Base-by-base conservation (phyloP, 53 echinoderm and acorn worm species). In the Paracentrotus lividus region DNA sequence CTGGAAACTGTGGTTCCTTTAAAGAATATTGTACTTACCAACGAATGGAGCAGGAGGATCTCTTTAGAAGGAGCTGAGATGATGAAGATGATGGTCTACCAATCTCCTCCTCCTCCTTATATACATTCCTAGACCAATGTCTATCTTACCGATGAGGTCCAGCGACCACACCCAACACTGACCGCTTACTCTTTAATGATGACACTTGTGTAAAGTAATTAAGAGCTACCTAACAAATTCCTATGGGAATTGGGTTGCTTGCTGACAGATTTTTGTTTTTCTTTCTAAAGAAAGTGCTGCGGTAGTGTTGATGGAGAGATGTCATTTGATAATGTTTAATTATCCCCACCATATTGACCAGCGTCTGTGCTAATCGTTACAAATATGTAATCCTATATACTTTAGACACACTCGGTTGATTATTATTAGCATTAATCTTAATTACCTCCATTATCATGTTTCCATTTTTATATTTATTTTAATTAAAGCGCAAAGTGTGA, bases 351-450 rank as follows among this genome's bases (percentile, higher is more conserved):
- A 20, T 72, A n/a, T n/a, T n/a, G n/a, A n/a, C n/a, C 5, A 72
- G 4, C 27, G 10, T 64, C 31, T 9, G 1, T 64, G 27, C 40
- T 1, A 72, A 72, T 20, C 40, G 36, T 21, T 14, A 8, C 16
- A 16, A 72, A 72, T 72, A 16, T 72, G 21, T 72, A 36, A n/a
- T n/a, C n/a, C n/a, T n/a, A n/a, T n/a, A n/a, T n/a, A 72, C 72
- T 55, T 4, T 13, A 3, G 57, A 57, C 57, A 13, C 57, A 57
- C 57, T 29, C 7, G 9, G 27, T 29, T 64, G 31, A 64, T 64
- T 29, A 64, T 31, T 1, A 27, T 64, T n/a, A n/a, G n/a, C n/a
- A n/a, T n/a, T n/a, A n/a, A n/a, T n/a, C n/a, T n/a, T n/a, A n/a
- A n/a, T n/a, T n/a, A n/a, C n/a, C n/a, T n/a, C n/a, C n/a, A n/a